These are phyloP conservation scores for Pseudopodoces humilis DNA, from an alignment of 2,113 vertebrate genomes.

Conservation along the genomic window DNA sequence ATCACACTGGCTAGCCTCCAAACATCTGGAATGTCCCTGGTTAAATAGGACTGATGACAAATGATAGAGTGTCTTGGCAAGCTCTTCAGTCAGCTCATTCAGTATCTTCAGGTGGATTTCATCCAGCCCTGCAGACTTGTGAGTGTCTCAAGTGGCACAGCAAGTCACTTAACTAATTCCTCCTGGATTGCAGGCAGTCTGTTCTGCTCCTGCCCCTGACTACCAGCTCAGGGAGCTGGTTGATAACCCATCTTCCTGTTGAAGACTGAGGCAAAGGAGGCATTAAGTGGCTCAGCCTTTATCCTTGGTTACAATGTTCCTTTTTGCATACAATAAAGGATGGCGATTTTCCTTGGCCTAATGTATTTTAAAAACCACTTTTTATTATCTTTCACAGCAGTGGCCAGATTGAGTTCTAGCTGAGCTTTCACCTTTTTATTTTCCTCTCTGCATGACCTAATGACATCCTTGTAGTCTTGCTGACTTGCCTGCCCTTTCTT, in stretches of 20 bases:
- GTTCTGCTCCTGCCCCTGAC: background rate
- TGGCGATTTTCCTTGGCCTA: background rate
- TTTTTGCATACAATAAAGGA: background rate
- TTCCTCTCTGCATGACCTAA: background rate
- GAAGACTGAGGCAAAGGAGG: background rate
- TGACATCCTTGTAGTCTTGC: background rate
- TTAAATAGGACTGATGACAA: background rate
- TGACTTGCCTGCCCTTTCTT: background rate
- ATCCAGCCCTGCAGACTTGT: background rate
- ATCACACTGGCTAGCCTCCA: background rate
- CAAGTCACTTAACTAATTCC: background rate
- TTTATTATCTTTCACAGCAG: background rate
- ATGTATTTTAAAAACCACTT: background rate
- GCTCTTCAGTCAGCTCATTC: background rate
- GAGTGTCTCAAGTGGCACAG: background rate
- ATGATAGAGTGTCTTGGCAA: background rate
- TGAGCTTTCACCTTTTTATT: background rate
- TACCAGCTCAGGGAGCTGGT: background rate
- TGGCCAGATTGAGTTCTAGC: background rate
- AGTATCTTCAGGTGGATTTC: background rate
- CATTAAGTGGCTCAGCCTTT: background rate
- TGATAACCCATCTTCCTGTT: background rate
- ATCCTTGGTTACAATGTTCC: background rate
- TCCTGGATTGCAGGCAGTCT: background rate
- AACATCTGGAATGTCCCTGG: background rate